Percentiles rank a stretch among this genome's conserved stretches.
phyloP scores from a whole-genome alignment of 2,888 invertebrate genomes.

The Tinea pellionella region DNA sequence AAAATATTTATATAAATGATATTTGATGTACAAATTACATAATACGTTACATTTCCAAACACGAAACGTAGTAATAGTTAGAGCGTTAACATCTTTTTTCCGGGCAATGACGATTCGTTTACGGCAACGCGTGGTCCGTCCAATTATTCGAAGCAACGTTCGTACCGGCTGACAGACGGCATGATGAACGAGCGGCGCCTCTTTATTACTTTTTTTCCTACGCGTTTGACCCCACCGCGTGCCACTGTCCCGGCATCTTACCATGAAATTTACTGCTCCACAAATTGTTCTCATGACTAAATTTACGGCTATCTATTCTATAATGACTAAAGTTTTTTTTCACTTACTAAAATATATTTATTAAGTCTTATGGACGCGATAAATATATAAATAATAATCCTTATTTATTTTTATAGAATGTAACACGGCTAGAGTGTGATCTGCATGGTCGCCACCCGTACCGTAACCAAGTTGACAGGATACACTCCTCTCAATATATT shows the following conservation, averaged over 20 bases:
- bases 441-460: no score
- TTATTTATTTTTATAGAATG: no score
- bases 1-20: no score
- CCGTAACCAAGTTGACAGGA: no score
- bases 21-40: neutral
- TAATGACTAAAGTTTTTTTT: neutral
- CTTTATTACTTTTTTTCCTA: slow-evolving; percentile 31
- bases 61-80: slow-evolving; percentile 24
- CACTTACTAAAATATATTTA: neutral
- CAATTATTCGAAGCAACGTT: slow-evolving; percentile 39
- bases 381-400: no score
- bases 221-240: slow-evolving; percentile 12
- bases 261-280: slow-evolving; percentile 12
- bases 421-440: no score
- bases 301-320: neutral
- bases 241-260: slow-evolving; percentile 11
- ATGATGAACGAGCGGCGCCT: slow-evolving; percentile 39
- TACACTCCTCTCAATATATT: no score
- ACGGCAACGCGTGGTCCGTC: slow-evolving; percentile 24
- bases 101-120: slow-evolving; percentile 27
- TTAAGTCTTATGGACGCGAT: neutral
- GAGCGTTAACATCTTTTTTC: slow-evolving; percentile 19
- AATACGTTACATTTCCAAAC: slow-evolving; percentile 49
- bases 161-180: slow-evolving; percentile 27
- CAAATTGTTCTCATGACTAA: slow-evolving; percentile 8